Evolutionary conservation across 2,888 invertebrate genomes (phyloP).

Genomic region (Pandemis corylana): DNA sequence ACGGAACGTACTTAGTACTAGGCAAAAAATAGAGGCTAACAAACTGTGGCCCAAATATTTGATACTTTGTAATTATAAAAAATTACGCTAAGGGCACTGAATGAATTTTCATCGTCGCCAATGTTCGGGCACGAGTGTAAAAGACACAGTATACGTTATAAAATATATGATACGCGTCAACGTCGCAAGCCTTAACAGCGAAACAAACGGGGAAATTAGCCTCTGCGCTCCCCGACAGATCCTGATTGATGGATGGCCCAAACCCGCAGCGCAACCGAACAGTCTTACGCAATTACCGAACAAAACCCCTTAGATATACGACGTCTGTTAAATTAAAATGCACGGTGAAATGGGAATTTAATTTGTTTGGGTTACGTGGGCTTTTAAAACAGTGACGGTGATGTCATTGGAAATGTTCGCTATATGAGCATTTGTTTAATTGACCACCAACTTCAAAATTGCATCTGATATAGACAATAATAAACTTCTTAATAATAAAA

Average conservation of each 20-base stretch:
- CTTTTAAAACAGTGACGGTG: background rate
- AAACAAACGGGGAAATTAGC: slow-evolving; percentile 84
- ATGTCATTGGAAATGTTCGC: background rate
- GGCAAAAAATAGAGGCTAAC: too few species aligned
- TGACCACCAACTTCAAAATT: too few species aligned
- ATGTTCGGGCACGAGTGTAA: background rate
- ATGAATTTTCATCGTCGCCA: background rate
- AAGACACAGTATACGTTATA: slow-evolving; percentile 11
- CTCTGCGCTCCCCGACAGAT: slow-evolving; percentile 71
- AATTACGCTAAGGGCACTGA: background rate
- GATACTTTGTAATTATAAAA: too few species aligned
- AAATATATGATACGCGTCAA: slow-evolving; percentile 56
- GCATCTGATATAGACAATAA: too few species aligned
- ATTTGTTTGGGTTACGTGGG: slow-evolving; percentile 17
- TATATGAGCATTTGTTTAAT: background rate
- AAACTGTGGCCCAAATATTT: too few species aligned
- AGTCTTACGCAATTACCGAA: slow-evolving; percentile 72
- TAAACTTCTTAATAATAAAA: too few species aligned
- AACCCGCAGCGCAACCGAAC: slow-evolving; percentile 56
- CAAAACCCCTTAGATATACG: slow-evolving; percentile 57
- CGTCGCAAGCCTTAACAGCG: slow-evolving; percentile 67
- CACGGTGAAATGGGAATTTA: slow-evolving; percentile 27
- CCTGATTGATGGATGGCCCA: slow-evolving; percentile 80
- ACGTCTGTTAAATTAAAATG: slow-evolving; percentile 44
- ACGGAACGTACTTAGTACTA: too few species aligned